Evolutionary conservation across 2,797 vertebrate species (phyloP), one percentile per base, ranked within the genome.

Genomic region (Sebastes hubbsi): DNA sequence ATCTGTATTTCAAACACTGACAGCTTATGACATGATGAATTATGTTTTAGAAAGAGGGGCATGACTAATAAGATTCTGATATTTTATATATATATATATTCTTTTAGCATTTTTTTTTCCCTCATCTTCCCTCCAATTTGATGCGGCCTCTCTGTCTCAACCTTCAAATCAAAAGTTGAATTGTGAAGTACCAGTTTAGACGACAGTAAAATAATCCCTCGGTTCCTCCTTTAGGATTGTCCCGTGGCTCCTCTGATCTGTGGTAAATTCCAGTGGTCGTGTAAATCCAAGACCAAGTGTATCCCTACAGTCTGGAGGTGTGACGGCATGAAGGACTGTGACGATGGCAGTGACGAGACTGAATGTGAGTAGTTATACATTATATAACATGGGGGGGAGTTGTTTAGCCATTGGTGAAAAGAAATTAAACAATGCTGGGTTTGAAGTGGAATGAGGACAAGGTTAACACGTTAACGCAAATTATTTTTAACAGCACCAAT

Each of bases 251-350:
- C 64, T 12, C 55, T 91, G 16, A 82, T 2, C 6, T 97, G 97
- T 73, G 93, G 93, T 0, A 69, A 86, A 8, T 93, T 38, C 81
- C 97, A 98, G 92, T 97, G 96, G 97, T 9, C 67, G 0, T 99
- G 98, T 80, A 87, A 90, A 38, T 92, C 38, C 0, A 88, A 88
- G 75, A 92, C 65, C 0, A 64, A 92, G 58, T 99, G 98, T 58
- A 86, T 99, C 73, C 97, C 98, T 0, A 60, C 72, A 8, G 34
- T 86, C 49, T 99, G 98, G 98, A 95, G 1, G 64, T 99, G 98
- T 0, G 98, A 99, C 0, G 90, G 96, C 63, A 88, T 87, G 46
- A 84, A 67, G 0, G 98, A 99, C 93, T 99, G 98, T 52, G 69
- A 20, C 0, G 97, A 99, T 1, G 88, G 94, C 87, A 98, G 97